Evolutionary conservation across 2,888 invertebrate species (phyloP).

Genomic region (Criorhina ranunculi): DNA sequence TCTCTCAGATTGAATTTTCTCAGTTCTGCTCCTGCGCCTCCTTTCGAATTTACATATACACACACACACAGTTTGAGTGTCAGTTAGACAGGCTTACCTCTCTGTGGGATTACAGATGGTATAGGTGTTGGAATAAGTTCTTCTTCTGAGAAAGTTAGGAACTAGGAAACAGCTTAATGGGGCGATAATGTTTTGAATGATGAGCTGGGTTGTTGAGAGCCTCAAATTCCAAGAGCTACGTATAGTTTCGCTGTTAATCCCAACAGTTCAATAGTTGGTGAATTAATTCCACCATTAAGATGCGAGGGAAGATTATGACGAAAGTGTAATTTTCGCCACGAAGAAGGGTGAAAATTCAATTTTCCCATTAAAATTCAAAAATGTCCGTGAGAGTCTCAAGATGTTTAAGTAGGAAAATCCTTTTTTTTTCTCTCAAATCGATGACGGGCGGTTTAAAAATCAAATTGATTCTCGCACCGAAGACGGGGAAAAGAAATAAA

Average conservation of each 20-base stretch:
- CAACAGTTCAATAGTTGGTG: conserved; percentile 33
- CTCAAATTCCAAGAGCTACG: conserved; percentile 38
- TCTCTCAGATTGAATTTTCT: conserved; percentile 56
- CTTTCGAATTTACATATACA: conserved; percentile 32
- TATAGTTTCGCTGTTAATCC: conserved; percentile 40
- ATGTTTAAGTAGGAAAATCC: conserved; percentile 11
- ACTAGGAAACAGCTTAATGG: conserved; percentile 55
- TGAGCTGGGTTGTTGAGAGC: conserved; percentile 15
- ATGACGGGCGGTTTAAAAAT: not conserved
- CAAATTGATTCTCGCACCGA: not conserved
- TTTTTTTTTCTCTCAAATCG: not conserved
- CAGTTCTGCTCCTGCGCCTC: not conserved
- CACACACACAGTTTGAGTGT: not conserved
- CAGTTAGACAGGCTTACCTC: not conserved
- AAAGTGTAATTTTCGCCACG: not conserved
- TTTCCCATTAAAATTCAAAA: conserved; percentile 22
- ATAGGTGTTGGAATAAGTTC: not conserved
- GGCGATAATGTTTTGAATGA: conserved; percentile 27
- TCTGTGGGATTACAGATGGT: conserved; percentile 3
- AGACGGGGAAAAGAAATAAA: not conserved
- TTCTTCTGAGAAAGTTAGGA: conserved; percentile 38
- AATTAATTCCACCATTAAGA: conserved; percentile 41
- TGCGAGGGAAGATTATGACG: conserved; percentile 4
- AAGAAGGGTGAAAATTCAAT: conserved; percentile 10
- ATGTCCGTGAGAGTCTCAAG: conserved; percentile 32